These are phyloP conservation scores for Poecilia gillii DNA, from an alignment of 2,797 vertebrate genomes.

Conservation along the genomic window DNA sequence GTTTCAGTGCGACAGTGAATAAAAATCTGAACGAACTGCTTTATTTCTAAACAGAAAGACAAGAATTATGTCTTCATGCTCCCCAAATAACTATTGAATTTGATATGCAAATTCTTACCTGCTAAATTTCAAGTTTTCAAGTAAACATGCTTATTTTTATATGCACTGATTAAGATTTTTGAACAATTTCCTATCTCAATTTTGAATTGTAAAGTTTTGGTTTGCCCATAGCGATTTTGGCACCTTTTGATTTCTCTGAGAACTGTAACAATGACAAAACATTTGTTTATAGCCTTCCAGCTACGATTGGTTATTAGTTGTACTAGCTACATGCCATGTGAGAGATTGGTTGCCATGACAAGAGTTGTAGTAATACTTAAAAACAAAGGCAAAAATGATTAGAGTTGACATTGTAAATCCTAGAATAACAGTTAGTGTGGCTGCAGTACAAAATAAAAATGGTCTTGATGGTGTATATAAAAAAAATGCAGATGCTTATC, in stretches of 20 bases:
- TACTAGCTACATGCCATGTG: not conserved
- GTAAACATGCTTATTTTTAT: not conserved
- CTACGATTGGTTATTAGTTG: not conserved
- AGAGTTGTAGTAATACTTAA: not conserved
- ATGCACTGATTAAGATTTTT: not conserved
- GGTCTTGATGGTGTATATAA: not conserved
- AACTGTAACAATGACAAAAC: not conserved
- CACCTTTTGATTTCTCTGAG: not conserved
- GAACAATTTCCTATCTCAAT: not conserved
- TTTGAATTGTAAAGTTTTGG: not conserved
- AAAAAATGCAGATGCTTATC: not conserved
- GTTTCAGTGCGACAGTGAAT: conserved; percentile 24
- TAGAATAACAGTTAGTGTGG: not conserved
- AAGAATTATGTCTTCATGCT: not conserved
- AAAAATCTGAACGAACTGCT: not conserved
- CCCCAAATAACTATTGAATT: not conserved
- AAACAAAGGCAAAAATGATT: not conserved
- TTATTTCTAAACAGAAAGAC: not conserved
- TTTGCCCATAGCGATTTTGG: not conserved
- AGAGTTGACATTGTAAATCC: not conserved
- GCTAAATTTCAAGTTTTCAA: not conserved
- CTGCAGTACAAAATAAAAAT: not conserved
- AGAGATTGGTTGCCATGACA: not conserved
- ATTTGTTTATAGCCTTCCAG: not conserved
- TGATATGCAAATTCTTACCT: not conserved